Evolutionary conservation across 1,140 invertebrate species (phyloP).

Genomic region (Cecropterus lyciades): DNA sequence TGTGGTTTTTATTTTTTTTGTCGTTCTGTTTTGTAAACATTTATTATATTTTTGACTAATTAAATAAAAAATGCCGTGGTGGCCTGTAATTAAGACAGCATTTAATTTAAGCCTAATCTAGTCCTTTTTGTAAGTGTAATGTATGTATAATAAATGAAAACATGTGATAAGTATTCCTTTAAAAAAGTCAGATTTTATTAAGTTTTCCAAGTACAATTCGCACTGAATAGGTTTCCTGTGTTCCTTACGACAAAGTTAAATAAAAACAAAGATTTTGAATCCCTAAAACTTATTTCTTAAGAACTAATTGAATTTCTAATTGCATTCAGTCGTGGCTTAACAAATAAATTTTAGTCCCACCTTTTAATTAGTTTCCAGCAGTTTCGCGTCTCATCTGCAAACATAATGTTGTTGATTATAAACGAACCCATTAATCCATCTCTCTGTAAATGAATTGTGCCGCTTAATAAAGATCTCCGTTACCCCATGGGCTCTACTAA

Average conservation of each 20-base stretch:
- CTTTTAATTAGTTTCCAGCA: constrained; percentile 18
- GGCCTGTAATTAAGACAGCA: too few species aligned
- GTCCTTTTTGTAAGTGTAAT: too few species aligned
- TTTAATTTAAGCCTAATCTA: too few species aligned
- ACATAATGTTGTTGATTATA: constrained; percentile 50
- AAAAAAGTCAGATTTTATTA: too few species aligned
- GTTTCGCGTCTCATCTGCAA: constrained; percentile 36
- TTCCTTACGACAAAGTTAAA: not conserved
- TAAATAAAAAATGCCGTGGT: too few species aligned
- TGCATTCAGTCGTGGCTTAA: constrained; percentile 8
- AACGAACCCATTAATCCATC: constrained; percentile 49
- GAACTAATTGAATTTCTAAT: constrained; percentile 15
- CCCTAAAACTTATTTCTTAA: constrained; percentile 10
- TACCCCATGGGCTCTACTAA: constrained; percentile 26
- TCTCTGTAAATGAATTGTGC: constrained; percentile 48
- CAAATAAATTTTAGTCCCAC: constrained; percentile 6
- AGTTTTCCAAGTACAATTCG: too few species aligned
- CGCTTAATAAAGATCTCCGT: constrained; percentile 50
- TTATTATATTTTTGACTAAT: too few species aligned
- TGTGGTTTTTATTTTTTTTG: too few species aligned
- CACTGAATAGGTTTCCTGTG: too few species aligned
- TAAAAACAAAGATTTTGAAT: constrained; percentile 3
- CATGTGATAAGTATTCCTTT: too few species aligned
- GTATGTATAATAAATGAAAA: too few species aligned
- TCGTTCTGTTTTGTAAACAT: too few species aligned